Evolutionary conservation across 2,797 vertebrate genomes (phyloP).

Genomic region (Dicrostonyx torquatus): DNA sequence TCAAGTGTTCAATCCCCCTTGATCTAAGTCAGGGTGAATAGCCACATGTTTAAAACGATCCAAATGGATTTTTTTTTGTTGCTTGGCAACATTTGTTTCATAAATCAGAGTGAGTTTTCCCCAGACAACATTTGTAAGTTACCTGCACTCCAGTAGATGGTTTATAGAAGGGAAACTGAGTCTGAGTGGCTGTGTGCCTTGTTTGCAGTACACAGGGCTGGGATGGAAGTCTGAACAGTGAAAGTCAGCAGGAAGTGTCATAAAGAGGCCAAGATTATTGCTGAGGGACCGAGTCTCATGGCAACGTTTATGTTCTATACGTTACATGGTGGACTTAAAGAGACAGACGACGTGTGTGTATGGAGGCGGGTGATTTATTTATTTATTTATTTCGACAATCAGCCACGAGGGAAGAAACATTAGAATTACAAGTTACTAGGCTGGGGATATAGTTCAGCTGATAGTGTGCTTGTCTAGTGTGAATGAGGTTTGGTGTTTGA

Average conservation of each 20-base stretch:
- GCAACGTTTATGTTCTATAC: background rate
- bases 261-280: no score
- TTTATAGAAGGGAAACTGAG: constrained; percentile 12
- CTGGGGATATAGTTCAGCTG: background rate
- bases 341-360: background rate
- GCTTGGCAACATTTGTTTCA: background rate
- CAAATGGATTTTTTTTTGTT: no score
- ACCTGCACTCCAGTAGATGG: background rate
- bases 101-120: background rate
- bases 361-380: no score
- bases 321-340: background rate
- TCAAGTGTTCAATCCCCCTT: background rate
- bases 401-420: background rate
- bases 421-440: background rate
- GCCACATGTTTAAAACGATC: background rate
- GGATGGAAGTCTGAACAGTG: background rate
- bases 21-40: background rate
- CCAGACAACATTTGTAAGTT: background rate
- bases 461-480: background rate
- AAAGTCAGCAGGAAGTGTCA: background rate
- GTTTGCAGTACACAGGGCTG: background rate
- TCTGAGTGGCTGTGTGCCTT: background rate
- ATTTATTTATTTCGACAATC: background rate
- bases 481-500: background rate
- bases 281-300: background rate